phyloP scores from a whole-genome alignment of 1,140 invertebrate species.

The Zaprionus taronus region DNA sequence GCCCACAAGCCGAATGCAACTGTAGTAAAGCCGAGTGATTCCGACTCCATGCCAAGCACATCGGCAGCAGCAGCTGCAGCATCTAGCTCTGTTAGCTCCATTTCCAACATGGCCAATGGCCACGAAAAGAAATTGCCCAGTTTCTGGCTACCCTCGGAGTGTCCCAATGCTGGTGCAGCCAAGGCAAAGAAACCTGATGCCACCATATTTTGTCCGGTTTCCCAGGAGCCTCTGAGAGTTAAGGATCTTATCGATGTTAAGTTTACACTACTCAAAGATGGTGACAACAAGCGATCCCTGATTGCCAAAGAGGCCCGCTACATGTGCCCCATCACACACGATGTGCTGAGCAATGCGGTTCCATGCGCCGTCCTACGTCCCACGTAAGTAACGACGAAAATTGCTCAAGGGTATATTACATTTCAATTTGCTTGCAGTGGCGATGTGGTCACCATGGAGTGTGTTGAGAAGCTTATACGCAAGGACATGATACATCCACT shows the following conservation, averaged over 20 bases:
- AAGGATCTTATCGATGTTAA: slow-evolving; percentile 98
- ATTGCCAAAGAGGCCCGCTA: slow-evolving; percentile 95
- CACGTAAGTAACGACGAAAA: slow-evolving; percentile 88
- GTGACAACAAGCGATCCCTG: slow-evolving; percentile 92
- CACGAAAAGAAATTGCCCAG: slow-evolving; percentile 92
- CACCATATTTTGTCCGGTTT: slow-evolving; percentile 97
- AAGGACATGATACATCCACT: slow-evolving; percentile 99
- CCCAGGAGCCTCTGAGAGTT: slow-evolving; percentile 92
- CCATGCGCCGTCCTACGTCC: slow-evolving; percentile 96
- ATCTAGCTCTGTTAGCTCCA: slow-evolving; percentile 84
- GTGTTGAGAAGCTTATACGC: slow-evolving; percentile 97
- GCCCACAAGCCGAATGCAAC: slow-evolving; percentile 51
- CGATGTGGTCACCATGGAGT: slow-evolving; percentile 98
- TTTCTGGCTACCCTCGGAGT: slow-evolving; percentile 98
- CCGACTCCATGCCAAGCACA: slow-evolving; percentile 40
- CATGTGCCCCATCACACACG: slow-evolving; percentile 98
- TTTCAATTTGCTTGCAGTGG: slow-evolving; percentile 85
- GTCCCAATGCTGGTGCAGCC: slow-evolving; percentile 92
- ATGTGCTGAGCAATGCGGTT: slow-evolving; percentile 97
- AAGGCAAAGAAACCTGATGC: slow-evolving; percentile 94
- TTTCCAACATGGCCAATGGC: slow-evolving; percentile 91
- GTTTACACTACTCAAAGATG: slow-evolving; percentile 95
- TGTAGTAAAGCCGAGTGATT: slow-evolving; percentile 23
- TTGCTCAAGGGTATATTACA: background rate
- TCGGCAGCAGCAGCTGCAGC: slow-evolving; percentile 46